Conservation (phyloP, 2,888 invertebrate genomes). For the Temnothorax rugatulus region DNA sequence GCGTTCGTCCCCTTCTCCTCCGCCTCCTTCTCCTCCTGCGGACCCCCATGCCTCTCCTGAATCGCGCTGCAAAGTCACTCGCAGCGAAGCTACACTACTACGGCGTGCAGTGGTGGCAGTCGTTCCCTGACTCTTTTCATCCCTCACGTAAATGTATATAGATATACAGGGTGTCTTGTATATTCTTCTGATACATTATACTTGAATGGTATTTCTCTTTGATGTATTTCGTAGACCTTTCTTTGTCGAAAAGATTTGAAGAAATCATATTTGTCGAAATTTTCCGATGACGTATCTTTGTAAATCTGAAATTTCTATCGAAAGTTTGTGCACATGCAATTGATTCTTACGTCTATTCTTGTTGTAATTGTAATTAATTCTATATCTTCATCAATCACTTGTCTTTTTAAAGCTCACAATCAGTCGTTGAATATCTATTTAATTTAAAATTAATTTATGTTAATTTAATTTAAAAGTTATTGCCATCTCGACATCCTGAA, state of each 20-base stretch:
- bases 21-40: background rate
- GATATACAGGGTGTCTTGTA: slow-evolving; percentile 26
- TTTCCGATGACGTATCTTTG: background rate
- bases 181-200: background rate
- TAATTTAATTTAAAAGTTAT: background rate
- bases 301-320: background rate
- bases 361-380: slow-evolving; percentile 26
- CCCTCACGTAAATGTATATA: slow-evolving; percentile 31
- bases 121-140: slow-evolving; percentile 49
- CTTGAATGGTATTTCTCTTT: background rate
- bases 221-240: background rate
- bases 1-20: slow-evolving; percentile 57
- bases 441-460: too few relatives aligned
- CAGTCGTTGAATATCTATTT: background rate
- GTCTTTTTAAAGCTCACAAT: background rate
- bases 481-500: background rate
- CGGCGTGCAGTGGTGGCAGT: slow-evolving; percentile 14
- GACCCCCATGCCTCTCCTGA: slow-evolving; percentile 34
- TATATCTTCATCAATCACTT: background rate
- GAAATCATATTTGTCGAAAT: background rate
- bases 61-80: slow-evolving; percentile 72
- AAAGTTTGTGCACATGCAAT: background rate
- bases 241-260: background rate
- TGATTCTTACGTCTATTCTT: background rate
- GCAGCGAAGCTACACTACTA: slow-evolving; percentile 37